Percentiles rank a stretch among this genome's conserved stretches.
These are phyloP conservation scores for Papilio demoleus DNA, from an alignment of 2,888 invertebrate species.

Conservation along the genomic window DNA sequence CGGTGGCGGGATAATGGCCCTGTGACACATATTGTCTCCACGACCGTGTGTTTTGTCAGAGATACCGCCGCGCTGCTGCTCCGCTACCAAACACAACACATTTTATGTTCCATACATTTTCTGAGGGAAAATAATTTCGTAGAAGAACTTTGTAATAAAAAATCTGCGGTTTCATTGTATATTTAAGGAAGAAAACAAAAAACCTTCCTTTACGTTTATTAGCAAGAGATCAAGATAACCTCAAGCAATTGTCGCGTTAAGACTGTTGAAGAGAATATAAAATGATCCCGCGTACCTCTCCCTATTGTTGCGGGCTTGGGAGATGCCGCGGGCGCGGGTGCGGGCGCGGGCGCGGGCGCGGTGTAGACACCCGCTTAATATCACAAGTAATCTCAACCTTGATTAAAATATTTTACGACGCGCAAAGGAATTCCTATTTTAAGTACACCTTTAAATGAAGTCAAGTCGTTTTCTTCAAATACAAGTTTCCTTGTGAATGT, in stretches of 20 bases:
- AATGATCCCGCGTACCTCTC: no score
- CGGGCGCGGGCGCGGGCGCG: not conserved
- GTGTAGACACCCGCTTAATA: constrained; percentile 40
- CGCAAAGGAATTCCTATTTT: constrained; percentile 26
- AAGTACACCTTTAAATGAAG: constrained; percentile 19
- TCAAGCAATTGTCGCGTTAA: not conserved
- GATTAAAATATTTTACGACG: constrained; percentile 50
- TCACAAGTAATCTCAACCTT: constrained; percentile 46
- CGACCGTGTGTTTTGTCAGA: not conserved
- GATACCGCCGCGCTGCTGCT: not conserved
- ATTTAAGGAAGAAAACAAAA: not conserved
- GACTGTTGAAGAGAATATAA: not conserved
- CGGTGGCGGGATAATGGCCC: not conserved
- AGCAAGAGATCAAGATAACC: constrained; percentile 4
- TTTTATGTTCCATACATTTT: not conserved
- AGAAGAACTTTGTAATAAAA: not conserved
- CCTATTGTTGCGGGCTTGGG: no score
- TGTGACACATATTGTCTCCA: constrained; percentile 22
- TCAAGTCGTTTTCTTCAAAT: not conserved
- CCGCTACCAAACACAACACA: not conserved
- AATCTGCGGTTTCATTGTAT: not conserved
- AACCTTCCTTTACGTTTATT: not conserved
- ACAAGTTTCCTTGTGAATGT: not conserved
- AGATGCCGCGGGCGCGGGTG: not conserved
- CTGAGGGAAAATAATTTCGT: not conserved